Evolutionary conservation across 2,113 vertebrate species (phyloP).

Genomic region (Motacilla tschutschensis): DNA sequence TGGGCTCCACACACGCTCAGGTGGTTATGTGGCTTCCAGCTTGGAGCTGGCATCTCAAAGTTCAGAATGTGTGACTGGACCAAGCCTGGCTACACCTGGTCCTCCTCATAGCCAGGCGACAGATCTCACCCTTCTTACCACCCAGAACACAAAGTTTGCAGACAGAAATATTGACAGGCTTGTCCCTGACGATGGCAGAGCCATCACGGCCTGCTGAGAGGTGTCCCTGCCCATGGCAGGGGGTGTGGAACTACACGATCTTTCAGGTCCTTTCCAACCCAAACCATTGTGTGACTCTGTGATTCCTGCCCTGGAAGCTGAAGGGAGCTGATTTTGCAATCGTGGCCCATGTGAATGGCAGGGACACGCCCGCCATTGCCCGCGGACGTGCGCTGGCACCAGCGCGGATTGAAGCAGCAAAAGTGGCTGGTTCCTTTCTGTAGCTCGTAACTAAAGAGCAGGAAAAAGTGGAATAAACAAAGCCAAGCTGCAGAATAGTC

Average conservation of each 20-base stretch:
- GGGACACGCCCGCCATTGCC: not conserved
- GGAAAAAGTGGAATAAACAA: constrained; percentile 54
- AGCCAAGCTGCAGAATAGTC: not conserved
- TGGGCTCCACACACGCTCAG: not conserved
- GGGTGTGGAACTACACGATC: not conserved
- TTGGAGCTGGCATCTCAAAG: not conserved
- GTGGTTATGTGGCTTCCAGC: not conserved
- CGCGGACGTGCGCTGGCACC: not conserved
- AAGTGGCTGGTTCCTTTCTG: constrained; percentile 6
- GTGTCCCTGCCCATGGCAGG: not conserved
- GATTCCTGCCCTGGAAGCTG: not conserved
- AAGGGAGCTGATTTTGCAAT: not conserved
- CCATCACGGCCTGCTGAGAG: not conserved
- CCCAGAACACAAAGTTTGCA: not conserved
- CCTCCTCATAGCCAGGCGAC: not conserved
- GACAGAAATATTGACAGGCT: not conserved
- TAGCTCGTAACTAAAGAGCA: not conserved
- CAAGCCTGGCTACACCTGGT: not conserved
- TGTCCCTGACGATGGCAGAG: accelerated
- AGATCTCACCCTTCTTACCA: not conserved
- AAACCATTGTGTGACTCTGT: not conserved
- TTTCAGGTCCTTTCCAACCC: not conserved
- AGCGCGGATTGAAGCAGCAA: not conserved
- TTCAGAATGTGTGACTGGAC: not conserved
- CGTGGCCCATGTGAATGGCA: not conserved